Percentiles rank a stretch among this genome's conserved stretches.
Conservation (phyloP, 2,888 invertebrate genomes). For the Athripsodes cinereus region DNA sequence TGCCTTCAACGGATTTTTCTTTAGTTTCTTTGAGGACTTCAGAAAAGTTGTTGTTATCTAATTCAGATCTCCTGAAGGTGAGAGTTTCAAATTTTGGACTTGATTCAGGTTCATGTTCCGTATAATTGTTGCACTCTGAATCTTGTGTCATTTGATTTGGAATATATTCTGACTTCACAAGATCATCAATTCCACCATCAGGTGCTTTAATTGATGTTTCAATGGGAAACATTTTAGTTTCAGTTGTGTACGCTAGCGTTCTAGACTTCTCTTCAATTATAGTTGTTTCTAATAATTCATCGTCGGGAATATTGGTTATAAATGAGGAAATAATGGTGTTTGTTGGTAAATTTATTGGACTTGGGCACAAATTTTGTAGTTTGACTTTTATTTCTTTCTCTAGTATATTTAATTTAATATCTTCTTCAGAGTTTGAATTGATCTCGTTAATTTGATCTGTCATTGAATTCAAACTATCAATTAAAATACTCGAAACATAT, state of each 20-base stretch:
- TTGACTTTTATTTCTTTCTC: conserved; percentile 50
- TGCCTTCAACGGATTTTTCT: neutral
- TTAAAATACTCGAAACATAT: conserved; percentile 48
- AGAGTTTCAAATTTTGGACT: neutral
- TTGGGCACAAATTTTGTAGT: conserved; percentile 46
- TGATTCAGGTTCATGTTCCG: neutral
- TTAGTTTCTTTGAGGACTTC: neutral
- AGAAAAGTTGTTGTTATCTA: conserved; percentile 3
- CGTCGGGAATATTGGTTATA: conserved; percentile 23
- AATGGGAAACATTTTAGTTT: conserved; percentile 22
- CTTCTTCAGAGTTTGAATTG: conserved; percentile 40
- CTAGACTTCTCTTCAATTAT: conserved; percentile 25
- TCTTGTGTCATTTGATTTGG: conserved; percentile 4
- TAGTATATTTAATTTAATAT: conserved; percentile 41
- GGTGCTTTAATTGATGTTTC: conserved; percentile 14
- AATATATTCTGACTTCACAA: conserved; percentile 2
- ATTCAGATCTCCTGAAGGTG: neutral
- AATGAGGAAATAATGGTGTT: conserved; percentile 40
- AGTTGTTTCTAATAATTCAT: conserved; percentile 25
- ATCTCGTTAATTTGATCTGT: conserved; percentile 45
- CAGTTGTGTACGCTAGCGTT: conserved; percentile 23
- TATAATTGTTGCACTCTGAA: conserved; percentile 1
- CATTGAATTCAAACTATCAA: conserved; percentile 47
- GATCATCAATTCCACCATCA: conserved; percentile 7
- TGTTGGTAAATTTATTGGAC: conserved; percentile 38